Conservation (phyloP, 2,113 vertebrate species). For the Bos javanicus region DNA sequence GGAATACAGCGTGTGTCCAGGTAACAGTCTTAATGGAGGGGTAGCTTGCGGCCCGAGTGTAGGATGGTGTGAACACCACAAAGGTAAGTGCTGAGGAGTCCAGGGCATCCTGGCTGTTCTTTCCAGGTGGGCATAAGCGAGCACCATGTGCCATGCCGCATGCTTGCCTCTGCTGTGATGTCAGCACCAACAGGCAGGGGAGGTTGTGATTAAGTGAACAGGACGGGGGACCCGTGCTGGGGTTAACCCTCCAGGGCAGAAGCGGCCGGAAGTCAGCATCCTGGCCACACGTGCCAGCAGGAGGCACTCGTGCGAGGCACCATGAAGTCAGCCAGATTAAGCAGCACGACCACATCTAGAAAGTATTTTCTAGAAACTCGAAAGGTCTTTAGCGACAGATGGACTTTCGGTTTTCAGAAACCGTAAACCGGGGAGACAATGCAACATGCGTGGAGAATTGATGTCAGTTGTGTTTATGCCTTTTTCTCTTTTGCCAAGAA, state of each 20-base stretch:
- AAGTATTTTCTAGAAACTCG: not conserved
- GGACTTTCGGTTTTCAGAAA: constrained; percentile 35
- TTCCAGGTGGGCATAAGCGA: not conserved
- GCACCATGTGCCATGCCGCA: not conserved
- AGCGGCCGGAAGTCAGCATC: not conserved
- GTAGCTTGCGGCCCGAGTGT: accelerated
- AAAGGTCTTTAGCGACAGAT: constrained; percentile 7
- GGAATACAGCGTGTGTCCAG: no score
- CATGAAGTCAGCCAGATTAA: not conserved
- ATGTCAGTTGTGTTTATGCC: not conserved
- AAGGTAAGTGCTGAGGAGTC: not conserved
- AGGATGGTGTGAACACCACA: not conserved
- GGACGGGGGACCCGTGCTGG: not conserved
- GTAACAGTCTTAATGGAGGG: accelerated
- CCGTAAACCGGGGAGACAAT: not conserved
- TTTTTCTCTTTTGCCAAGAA: not conserved
- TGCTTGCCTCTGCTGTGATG: not conserved
- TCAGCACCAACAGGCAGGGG: not conserved
- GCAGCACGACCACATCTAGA: not conserved
- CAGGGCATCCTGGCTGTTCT: not conserved
- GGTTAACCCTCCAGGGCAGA: not conserved
- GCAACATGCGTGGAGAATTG: not conserved
- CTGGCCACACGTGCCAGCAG: not conserved
- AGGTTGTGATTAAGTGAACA: not conserved
- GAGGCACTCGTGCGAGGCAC: not conserved